phyloP scores from a whole-genome alignment of 2,797 vertebrate species.

The Manis crassicaudata region DNA sequence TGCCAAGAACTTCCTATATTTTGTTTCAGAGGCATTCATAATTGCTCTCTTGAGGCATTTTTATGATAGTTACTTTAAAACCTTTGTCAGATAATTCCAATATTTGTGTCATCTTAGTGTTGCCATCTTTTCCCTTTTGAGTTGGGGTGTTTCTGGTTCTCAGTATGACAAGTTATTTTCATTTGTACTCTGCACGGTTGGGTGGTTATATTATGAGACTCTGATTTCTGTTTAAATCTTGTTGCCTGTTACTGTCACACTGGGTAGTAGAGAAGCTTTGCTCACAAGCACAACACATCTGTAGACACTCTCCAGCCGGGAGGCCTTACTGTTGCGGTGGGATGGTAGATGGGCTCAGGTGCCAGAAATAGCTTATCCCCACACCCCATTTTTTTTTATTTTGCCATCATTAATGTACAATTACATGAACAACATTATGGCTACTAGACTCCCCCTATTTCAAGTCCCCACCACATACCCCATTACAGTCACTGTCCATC shows the following conservation, averaged over 20 bases:
- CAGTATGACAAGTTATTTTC: conserved; percentile 25
- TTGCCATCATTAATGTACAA: too few relatives aligned
- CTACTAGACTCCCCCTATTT: too few relatives aligned
- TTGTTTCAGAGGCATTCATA: conserved; percentile 20
- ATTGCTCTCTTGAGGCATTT: conserved; percentile 1
- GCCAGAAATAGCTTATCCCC: neutral
- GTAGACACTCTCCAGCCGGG: neutral
- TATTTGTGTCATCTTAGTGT: neutral
- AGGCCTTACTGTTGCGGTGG: neutral
- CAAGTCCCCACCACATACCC: too few relatives aligned
- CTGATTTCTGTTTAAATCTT: conserved; percentile 8
- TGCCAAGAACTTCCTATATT: neutral
- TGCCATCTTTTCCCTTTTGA: conserved; percentile 30
- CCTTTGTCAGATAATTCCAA: neutral
- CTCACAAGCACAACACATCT: neutral
- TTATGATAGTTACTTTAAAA: conserved; percentile 37
- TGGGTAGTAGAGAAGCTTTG: neutral
- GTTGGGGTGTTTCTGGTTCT: conserved; percentile 23
- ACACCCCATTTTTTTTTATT: neutral
- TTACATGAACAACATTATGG: too few relatives aligned
- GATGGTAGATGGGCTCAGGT: neutral
- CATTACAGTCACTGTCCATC: too few relatives aligned
- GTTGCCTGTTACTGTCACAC: neutral
- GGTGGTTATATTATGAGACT: neutral
- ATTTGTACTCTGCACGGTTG: neutral